phyloP scores from a whole-genome alignment of 2,888 invertebrate species.

The Tethea ocularis region DNA sequence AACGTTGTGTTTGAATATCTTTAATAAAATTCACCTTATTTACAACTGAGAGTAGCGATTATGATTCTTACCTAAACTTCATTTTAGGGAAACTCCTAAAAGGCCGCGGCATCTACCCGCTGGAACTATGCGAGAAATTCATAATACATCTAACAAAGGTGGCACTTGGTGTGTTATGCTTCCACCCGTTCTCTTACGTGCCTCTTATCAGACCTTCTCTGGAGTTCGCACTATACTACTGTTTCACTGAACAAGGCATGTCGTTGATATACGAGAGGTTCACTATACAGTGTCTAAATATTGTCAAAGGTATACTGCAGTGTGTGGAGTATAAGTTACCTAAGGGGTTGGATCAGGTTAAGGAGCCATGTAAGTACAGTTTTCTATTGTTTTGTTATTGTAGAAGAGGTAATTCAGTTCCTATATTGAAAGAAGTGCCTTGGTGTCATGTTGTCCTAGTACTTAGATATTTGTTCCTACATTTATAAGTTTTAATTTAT shows the following conservation, averaged over 20 bases:
- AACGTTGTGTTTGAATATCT: too few species aligned
- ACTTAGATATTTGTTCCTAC: background rate
- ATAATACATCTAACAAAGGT: slow-evolving; percentile 94
- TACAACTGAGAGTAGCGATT: too few species aligned
- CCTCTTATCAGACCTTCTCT: slow-evolving; percentile 91
- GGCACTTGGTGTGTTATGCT: slow-evolving; percentile 89
- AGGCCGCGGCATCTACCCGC: slow-evolving; percentile 84
- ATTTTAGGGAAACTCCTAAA: slow-evolving; percentile 86
- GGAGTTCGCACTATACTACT: slow-evolving; percentile 92
- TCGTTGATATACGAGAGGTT: slow-evolving; percentile 92
- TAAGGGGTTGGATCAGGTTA: slow-evolving; percentile 83
- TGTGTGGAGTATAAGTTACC: slow-evolving; percentile 89
- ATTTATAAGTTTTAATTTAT: background rate
- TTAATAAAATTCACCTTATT: too few species aligned
- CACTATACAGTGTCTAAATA: slow-evolving; percentile 94
- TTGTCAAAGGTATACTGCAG: slow-evolving; percentile 92
- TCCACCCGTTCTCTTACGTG: slow-evolving; percentile 91
- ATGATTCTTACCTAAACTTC: background rate
- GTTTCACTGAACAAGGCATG: slow-evolving; percentile 93
- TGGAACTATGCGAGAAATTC: slow-evolving; percentile 92
- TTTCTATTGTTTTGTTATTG: slow-evolving; percentile 7
- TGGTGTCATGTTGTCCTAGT: slow-evolving; percentile 8
- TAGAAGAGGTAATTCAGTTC: too few species aligned
- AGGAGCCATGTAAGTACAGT: slow-evolving; percentile 66
- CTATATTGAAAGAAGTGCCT: background rate